Base-by-base conservation (phyloP, 2,888 invertebrate species). In the Campoletis raptor region DNA sequence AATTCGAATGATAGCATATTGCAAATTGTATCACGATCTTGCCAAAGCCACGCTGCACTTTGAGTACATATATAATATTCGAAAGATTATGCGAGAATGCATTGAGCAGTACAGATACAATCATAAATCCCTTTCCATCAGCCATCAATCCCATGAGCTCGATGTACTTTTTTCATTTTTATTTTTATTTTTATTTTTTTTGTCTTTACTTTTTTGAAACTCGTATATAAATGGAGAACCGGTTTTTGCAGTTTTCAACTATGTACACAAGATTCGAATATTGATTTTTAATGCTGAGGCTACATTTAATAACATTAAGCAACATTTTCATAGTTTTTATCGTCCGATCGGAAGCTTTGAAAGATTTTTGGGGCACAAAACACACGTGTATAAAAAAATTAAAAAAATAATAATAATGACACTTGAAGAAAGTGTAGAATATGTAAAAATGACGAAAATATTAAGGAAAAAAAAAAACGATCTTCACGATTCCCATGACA, bases 401-500 rank as follows among this genome's bases (percentile, higher is more conserved):
- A n/a, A 52, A 5, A 1, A 21, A 12, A 8, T 57, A 37, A 37
- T 9, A 54, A 18, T 1, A 54, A 57, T 21, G 24, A 15, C 45
- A 45, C 7, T 7, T 21, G 1, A 1, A 15, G 45, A 45, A 24
- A 42, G 42, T n/a, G 42, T n/a, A 21, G 1, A n/a, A 48, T 18
- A n/a, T 66, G 40, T 2, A 40, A 67, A 40, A 40, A 21, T 36
- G 64, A 4, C 18, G 4, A 40, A 37, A 40, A 67, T 67, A 9
- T 10, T 67, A 0, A 15, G 24, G 18, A 52, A 48, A 52, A 48
- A 66, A 66, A 54, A 42, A 40, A 70, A 73, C 52, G 30, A 72
- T 24, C 21, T 48, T 36, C 12, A 61, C 66, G 52, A 80, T 80
- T 70, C 81, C 70, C 64, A 64, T 77, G 83, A 72, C 73, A 70